Conservation (phyloP, 2,113 vertebrate genomes). For the Thomomys bottae region DNA sequence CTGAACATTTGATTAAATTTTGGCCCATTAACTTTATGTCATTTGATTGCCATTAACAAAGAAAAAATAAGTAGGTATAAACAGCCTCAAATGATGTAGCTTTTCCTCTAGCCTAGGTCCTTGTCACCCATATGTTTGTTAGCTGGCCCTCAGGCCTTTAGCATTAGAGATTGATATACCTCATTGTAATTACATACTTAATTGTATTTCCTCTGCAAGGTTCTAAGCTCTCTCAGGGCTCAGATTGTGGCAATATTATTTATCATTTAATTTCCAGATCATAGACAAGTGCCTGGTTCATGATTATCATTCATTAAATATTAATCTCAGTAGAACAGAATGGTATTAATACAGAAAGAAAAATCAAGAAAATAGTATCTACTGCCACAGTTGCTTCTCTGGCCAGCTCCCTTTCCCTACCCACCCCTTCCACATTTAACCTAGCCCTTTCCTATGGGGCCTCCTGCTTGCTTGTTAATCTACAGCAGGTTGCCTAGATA, state of each 20-base stretch:
- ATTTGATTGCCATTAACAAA: background rate
- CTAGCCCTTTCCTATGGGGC: background rate
- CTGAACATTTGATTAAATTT: conserved; percentile 17
- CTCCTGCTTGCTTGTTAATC: background rate
- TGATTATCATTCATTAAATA: conserved; percentile 33
- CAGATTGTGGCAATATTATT: background rate
- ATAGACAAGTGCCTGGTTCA: background rate
- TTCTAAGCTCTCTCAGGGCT: background rate
- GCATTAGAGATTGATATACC: background rate
- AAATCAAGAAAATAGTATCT: background rate
- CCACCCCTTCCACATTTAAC: background rate
- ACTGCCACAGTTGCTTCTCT: background rate
- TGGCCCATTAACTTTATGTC: background rate
- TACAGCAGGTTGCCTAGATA: background rate
- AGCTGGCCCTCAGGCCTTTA: background rate
- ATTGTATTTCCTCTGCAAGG: background rate
- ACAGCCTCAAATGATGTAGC: background rate
- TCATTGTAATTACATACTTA: background rate
- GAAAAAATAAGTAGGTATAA: background rate
- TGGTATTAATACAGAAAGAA: conserved; percentile 3
- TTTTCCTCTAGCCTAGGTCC: background rate
- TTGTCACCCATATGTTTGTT: background rate
- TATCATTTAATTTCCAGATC: conserved; percentile 4
- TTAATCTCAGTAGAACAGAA: conserved; percentile 10
- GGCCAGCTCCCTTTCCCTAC: background rate